Evolutionary conservation across 1,140 invertebrate species (phyloP), one percentile per base, ranked within the genome.

Genomic region (Platyscapa corneri): DNA sequence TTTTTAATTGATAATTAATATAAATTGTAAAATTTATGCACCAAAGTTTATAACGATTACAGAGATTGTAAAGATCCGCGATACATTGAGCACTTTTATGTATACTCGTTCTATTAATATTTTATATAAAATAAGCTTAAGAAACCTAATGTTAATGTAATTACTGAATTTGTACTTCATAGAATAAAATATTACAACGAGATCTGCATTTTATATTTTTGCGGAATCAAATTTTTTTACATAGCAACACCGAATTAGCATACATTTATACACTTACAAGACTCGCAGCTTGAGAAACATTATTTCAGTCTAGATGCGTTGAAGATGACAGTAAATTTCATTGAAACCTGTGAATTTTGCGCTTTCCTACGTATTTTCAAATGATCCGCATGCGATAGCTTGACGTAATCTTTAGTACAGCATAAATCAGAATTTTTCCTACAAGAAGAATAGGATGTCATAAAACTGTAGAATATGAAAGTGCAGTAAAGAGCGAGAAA

Each of bases 401-500:
- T 14, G 23, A 5, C 34, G 16, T 70, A 70, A 70, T 70, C 67
- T 70, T 70, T 70, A 74, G 37, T 39, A n/a, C 23, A 74, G 1
- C 7, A 42, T 74, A 74, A 74, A 74, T 74, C 70, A 74, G 70
- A 74, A 39, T 42, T 74, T 34, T 42, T 74, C 3, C 23, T 42
- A 39, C 8, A 74, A 42, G 70, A 74, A 74, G 42, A 74, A 76
- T 76, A 76, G 46, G 67, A 56, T 27, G 79, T 7, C 42, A 42
- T 46, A 81, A 70, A 72, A 75, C 74, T 74, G 32, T 18, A 74
- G 67, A 82, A 78, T 77, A 64, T 64, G 72, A 83, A 76, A 64
- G 56, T 14, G 3, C 10, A 60, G 32, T 60, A 60, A 42, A 60
- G 72, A 75, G 75, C 37, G 76, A 70, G 60, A 76, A 74, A 65